phyloP scores from a whole-genome alignment of 1,140 invertebrate species.

The Condylostylus longicornis region DNA sequence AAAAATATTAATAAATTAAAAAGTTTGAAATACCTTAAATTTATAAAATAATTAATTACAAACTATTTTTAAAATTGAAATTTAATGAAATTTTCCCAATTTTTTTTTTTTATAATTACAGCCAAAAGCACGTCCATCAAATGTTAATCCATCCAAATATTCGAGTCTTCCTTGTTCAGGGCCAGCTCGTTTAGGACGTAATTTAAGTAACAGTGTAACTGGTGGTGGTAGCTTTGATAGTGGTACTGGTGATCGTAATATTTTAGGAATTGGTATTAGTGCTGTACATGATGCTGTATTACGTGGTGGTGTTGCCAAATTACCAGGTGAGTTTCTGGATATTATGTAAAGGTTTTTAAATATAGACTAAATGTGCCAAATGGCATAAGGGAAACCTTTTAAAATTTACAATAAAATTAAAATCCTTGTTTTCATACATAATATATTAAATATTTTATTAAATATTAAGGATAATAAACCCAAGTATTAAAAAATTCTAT shows the following conservation, averaged over 20 bases:
- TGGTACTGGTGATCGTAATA: constrained; percentile 21
- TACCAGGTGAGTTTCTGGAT: constrained; percentile 14
- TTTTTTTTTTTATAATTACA: no score
- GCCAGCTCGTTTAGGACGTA: constrained; percentile 7
- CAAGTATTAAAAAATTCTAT: no score
- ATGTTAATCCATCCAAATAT: constrained; percentile 21
- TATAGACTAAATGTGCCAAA: neutral
- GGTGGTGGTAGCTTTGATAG: constrained; percentile 19
- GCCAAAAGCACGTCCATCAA: constrained; percentile 25
- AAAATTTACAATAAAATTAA: no score
- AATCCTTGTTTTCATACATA: no score
- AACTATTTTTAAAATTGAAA: no score
- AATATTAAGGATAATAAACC: neutral
- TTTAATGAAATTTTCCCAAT: no score
- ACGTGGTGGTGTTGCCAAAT: constrained; percentile 23
- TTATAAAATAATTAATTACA: no score
- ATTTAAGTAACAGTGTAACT: constrained; percentile 4
- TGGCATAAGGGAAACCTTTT: neutral
- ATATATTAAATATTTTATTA: no score
- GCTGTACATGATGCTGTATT: constrained; percentile 31
- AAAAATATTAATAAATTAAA: no score
- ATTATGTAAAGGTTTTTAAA: neutral
- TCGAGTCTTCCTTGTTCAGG: constrained; percentile 30
- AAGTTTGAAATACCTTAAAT: no score
- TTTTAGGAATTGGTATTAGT: constrained; percentile 28